Evolutionary conservation across 2,113 vertebrate species (phyloP), one percentile per base, ranked within the genome.

Genomic region (Notiomystis cincta): DNA sequence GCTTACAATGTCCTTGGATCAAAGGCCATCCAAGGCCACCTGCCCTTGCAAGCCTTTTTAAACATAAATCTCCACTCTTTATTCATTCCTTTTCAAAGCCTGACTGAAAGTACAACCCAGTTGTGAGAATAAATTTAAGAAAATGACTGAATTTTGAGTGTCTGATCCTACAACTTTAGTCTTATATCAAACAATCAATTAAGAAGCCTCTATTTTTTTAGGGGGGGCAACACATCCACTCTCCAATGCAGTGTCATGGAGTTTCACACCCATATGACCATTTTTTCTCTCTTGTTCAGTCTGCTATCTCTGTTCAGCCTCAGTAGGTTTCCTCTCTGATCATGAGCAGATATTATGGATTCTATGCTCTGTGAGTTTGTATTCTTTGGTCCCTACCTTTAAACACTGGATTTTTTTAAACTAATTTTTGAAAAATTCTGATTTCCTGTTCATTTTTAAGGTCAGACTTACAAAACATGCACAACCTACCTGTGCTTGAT

Each of bases 381-480:
- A 14, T 23, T 37, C 42, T 77, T 71, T 71, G 48, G 23, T 76
- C 40, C 24, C 12, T 22, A 50, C 6, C 15, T 66, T 28, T 9
- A 71, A 51, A 19, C 6, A 56, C 1, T 13, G 4, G 12, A 45
- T 35, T 28, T 60, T 48, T 53, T 23, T 3, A 19, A 67, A 19
- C 37, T 53, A n/a, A 73, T 47, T 20, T 25, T 78, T 47, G 12
- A 64, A 83, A 58, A 47, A 64, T 60, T 82, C 50, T 58, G n/a
- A 67, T 79, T 89, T 75, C 35, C 57, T 82, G 54, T 37, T 73
- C 53, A 53, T 65, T 84, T 96, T 87, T 89, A 92, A 96, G 73
- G 45, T 95, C 73, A 94, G 51, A 28, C 19, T 89, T 51, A 82
- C 35, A 94, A 76, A 84, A 77, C 3, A 44, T 10, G 24, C 67